A percentile compares a stretch with the other conserved stretches of the same genome.
phyloP scores from a whole-genome alignment of 2,888 invertebrate genomes.

The Caenorhabditis angaria region DNA sequence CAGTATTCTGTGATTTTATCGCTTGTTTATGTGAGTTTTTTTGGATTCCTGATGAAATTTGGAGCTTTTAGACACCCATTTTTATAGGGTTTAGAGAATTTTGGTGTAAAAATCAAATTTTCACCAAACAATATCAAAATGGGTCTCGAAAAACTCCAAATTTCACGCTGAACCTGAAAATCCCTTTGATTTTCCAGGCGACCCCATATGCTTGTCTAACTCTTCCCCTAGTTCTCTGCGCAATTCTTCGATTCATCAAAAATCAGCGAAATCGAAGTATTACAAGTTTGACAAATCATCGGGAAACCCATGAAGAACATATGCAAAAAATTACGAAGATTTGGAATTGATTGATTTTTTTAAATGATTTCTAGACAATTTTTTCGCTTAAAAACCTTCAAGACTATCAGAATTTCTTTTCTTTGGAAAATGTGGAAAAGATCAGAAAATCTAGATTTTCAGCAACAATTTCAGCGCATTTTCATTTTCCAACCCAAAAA shows the following conservation, averaged over 20 bases:
- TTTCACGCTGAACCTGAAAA: neutral
- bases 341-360: neutral
- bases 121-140: neutral
- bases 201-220: too few relatives aligned
- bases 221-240: too few relatives aligned
- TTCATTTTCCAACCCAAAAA: too few relatives aligned
- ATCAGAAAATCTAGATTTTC: too few relatives aligned
- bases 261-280: neutral
- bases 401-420: too few relatives aligned
- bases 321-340: neutral
- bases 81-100: too few relatives aligned
- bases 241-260: neutral
- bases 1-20: slow-evolving; percentile 18
- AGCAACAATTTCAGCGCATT: too few relatives aligned
- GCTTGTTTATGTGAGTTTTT: slow-evolving; percentile 19
- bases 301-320: neutral
- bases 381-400: too few relatives aligned
- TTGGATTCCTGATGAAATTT: neutral
- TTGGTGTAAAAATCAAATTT: too few relatives aligned
- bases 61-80: neutral
- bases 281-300: slow-evolving; percentile 27
- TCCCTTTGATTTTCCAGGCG: neutral
- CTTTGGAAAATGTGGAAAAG: too few relatives aligned
- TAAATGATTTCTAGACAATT: too few relatives aligned
- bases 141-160: neutral